Base-by-base conservation (phyloP, 2,888 invertebrate genomes). In the Xanthostigma xanthostigma region DNA sequence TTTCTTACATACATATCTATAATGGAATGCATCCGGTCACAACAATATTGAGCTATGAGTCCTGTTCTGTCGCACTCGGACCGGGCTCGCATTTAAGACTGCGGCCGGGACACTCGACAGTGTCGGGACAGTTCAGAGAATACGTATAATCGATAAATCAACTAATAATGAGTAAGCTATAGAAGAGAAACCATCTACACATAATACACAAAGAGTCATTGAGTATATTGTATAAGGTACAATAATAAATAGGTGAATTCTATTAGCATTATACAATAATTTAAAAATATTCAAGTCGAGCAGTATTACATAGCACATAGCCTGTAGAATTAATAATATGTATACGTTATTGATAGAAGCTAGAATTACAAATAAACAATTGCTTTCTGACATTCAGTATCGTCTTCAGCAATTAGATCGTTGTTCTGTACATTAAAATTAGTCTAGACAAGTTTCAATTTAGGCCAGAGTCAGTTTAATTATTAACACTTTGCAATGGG, bases 21-120 rank as follows among this genome's bases (percentile, higher is more conserved):
- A 27, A 27, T 67, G 68, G 67, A 68, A 68, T 68, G 67, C 64
- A 63, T 67, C 64, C 66, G 62, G 65, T 67, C 68, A 67, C 68
- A 67, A 68, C 68, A 67, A 67, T 66, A 65, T 66, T 68, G 68
- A 68, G 68, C 68, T 67, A 67, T 66, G 50, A 61, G 62, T 62
- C 62, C 66, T 59, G 57, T 59, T 56, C 56, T 53, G 53, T 57
- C 55, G 59, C 57, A 56, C 59, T 51, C 55, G 58, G 56, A 56
- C 49, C 59, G 53, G 56, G 53, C 53, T 51, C 27, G 27, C 27
- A 27, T 27, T 27, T 3, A 27, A 52, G 56, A 56, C 59, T 62
- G 59, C 57, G 55, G 59, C 61, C 62, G 57, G 58, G 58, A 57
- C 60, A 56, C 57, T 59, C 59, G 60, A 58, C 55, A 54, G 57